These are phyloP conservation scores for Melanostoma mellinum DNA, from an alignment of 2,888 invertebrate species.

Conservation along the genomic window DNA sequence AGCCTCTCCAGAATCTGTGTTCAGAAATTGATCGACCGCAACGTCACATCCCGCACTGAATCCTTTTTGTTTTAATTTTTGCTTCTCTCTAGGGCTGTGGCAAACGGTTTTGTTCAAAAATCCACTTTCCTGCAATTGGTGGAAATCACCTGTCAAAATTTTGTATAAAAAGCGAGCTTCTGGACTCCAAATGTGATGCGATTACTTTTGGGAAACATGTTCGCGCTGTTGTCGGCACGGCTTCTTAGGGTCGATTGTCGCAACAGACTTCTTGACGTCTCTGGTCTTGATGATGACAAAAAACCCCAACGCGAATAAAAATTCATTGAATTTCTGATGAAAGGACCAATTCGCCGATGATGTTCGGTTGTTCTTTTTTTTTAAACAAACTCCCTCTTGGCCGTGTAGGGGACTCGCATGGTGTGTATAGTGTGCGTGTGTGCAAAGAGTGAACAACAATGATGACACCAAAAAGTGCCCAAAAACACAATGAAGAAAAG, in stretches of 20 bases:
- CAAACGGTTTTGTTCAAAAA: constrained; percentile 61
- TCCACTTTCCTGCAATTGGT: constrained; percentile 70
- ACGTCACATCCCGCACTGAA: constrained; percentile 24
- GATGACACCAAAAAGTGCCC: constrained; percentile 67
- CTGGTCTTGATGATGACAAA: constrained; percentile 70
- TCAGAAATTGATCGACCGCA: constrained; percentile 59
- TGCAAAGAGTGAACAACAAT: constrained; percentile 41
- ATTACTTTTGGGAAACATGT: constrained; percentile 67
- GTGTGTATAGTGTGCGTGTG: constrained; percentile 4
- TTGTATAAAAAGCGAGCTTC: constrained; percentile 62
- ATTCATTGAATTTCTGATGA: constrained; percentile 72
- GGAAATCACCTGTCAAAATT: constrained; percentile 75
- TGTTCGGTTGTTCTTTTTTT: constrained; percentile 1
- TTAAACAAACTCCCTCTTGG: not conserved
- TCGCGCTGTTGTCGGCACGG: constrained; percentile 49
- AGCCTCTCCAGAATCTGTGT: constrained; percentile 34
- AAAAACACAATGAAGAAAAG: constrained; percentile 26
- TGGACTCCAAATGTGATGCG: constrained; percentile 68
- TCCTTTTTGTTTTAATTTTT: constrained; percentile 17
- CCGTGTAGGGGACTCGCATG: not conserved
- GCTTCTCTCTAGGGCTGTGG: constrained; percentile 1
- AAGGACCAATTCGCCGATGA: constrained; percentile 67
- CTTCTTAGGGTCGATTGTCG: constrained; percentile 10
- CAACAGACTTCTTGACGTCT: constrained; percentile 67
- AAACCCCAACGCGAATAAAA: constrained; percentile 71